Evolutionary conservation across 2,888 invertebrate genomes (phyloP).

Genomic region (Alloplasta piceator): DNA sequence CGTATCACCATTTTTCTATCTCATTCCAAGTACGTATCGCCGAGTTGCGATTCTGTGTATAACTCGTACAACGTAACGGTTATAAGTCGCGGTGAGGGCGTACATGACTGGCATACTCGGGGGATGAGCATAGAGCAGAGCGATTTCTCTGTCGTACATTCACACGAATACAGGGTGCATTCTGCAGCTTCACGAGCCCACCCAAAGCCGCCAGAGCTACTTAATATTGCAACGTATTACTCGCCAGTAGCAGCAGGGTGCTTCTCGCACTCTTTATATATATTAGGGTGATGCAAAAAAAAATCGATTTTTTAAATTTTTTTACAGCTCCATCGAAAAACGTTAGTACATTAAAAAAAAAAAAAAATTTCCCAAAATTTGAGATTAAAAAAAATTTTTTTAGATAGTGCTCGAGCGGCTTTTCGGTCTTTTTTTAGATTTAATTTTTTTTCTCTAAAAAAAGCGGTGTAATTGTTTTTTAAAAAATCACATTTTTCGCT

Average conservation of each 20-base stretch:
- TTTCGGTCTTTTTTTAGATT: no score
- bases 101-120: slow-evolving; percentile 75
- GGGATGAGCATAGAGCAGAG: slow-evolving; percentile 52
- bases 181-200: slow-evolving; percentile 56
- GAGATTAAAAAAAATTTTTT: no score
- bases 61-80: slow-evolving; percentile 71
- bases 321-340: no score
- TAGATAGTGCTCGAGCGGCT: no score
- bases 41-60: slow-evolving; percentile 42
- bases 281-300: no score
- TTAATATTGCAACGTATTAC: slow-evolving; percentile 79
- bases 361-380: no score
- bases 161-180: slow-evolving; percentile 45
- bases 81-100: slow-evolving; percentile 75
- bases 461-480: no score
- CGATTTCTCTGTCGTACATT: slow-evolving; percentile 31
- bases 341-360: no score
- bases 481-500: no score
- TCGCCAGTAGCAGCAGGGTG: slow-evolving; percentile 65
- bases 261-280: slow-evolving; percentile 44
- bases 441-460: no score
- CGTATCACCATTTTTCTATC: not conserved
- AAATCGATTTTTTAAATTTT: no score
- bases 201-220: slow-evolving; percentile 67
- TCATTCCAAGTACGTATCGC: slow-evolving; percentile 34